Base-by-base conservation (phyloP, 1,140 invertebrate genomes). In the Euwallacea fornicatus region DNA sequence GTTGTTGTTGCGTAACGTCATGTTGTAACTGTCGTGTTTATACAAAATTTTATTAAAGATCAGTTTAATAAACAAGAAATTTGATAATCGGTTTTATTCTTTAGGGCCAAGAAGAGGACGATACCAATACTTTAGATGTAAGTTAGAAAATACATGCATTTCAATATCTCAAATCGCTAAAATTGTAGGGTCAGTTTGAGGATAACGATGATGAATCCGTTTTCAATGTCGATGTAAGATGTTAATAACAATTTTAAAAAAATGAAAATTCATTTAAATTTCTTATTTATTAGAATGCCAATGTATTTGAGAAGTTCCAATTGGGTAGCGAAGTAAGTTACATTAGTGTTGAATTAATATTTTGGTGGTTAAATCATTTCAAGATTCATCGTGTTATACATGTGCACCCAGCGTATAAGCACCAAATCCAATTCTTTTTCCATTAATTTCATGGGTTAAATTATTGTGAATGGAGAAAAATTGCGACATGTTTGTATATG, bases 141-240 rank as follows among this genome's bases (percentile, higher is more conserved):
- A 66, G 64, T 66, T 16, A 33, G 4, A 33, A 33, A 33, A 33
- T 33, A 33, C 1, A 13, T 55, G n/a, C 43, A 54, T 2, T 7
- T 64, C 41, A 13, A 55, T 54, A 54, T 16, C 8, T 16, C 33
- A n/a, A 13, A 6, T 21, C 53, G 2, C 10, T 13, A 65, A 65
- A 33, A 54, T 66, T 66, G 7, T 66, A 66, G 65, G 65, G 65
- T 6, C 65, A 66, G 53, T 42, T 58, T 43, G 65, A 58, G 54
- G 65, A 66, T 66, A 56, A 66, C 16, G n/a, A 56, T 43, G 65
- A 66, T 21, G 65, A 58, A 21, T 4, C 9, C 13, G 2, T 4
- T 50, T 50, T 50, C 9, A 2, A 2, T 50, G 46, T 2, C 13
- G 6, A 50, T 50, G 13, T 50, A 33, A 33, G 21, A 33, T 33